A percentile compares a stretch with the other conserved stretches of the same genome.
phyloP scores from a whole-genome alignment of 1,140 invertebrate species.

The Babylonia areolata region DNA sequence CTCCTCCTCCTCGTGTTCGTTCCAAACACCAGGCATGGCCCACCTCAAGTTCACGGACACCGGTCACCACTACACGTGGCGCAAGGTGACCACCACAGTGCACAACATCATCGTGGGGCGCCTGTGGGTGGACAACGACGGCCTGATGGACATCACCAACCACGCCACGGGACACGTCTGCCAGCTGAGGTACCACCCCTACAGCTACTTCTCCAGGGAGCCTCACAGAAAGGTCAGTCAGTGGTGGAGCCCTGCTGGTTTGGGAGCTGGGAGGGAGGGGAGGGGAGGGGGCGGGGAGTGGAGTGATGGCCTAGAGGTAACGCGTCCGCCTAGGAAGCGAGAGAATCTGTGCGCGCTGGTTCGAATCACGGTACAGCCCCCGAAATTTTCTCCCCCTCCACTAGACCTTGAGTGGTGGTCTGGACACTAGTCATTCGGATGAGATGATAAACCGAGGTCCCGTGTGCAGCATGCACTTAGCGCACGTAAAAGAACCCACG shows the following conservation, averaged over 20 bases:
- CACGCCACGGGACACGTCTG: conserved; percentile 91
- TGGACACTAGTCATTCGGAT: too few relatives aligned
- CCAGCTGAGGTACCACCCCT: conserved; percentile 93
- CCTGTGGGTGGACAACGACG: conserved; percentile 99
- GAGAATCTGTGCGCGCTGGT: too few relatives aligned
- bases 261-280: neutral
- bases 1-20: too few relatives aligned
- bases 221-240: neutral
- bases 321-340: too few relatives aligned
- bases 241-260: too few relatives aligned
- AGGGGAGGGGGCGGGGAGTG: neutral
- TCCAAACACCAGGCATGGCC: conserved; percentile 66
- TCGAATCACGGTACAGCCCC: too few relatives aligned
- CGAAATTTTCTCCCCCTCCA: too few relatives aligned
- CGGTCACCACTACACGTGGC: conserved; percentile 96
- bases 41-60: conserved; percentile 74
- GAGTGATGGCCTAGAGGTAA: too few relatives aligned
- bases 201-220: conserved; percentile 84
- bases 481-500: too few relatives aligned
- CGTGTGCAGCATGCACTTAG: too few relatives aligned
- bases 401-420: too few relatives aligned
- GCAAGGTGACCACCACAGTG: conserved; percentile 98
- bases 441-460: too few relatives aligned
- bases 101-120: conserved; percentile 99
- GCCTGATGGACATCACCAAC: conserved; percentile 98